Base-by-base conservation (phyloP, 2,888 invertebrate species). In the Drosophila cracens region DNA sequence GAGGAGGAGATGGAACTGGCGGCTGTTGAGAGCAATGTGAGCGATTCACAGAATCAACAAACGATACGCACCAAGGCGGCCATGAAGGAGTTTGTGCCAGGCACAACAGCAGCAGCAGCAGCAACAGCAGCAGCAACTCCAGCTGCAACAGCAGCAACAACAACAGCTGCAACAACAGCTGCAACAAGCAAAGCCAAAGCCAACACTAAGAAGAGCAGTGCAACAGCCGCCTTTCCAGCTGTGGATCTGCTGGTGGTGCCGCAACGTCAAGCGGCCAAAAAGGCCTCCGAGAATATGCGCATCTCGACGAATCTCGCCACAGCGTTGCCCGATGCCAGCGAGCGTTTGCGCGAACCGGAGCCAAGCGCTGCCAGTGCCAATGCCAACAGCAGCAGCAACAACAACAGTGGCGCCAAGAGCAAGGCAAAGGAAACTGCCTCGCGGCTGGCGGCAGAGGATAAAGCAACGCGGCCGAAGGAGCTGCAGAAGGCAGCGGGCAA, bases 181-280 rank as follows among this genome's bases (percentile, higher is more conserved):
- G 38, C 69, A 13, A 13, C 67, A 38, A 67, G 33, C 48, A 74
- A 70, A 67, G 16, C 72, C 59, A 64, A 77, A 68, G 70, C 69
- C 56, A 54, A 46, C 61, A 53, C 56, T 52, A 79, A 53, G 3
- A 59, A 61, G 34, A 65, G n/a, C 13, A 54, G 13, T 25, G 31
- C 59, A 74, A 61, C 46, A 49, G 21, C 5, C 27, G 31, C 38
- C 7, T 87, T 95, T 83, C 95, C 96, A n/a, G 95, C 97, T 2
- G 81, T 56, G 10, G 97, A 97, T 93, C 94, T 97, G 60, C 71
- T 93, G 48, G 97, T 98, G 78, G 98, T 98, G 49, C 98, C 98
- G 2, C 98, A 98, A 91, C 94, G 98, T 61, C 97, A 97, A 93
- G 98, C 98, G 34, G 98, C 98, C 33, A 98, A 97, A 92, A 98